These are phyloP conservation scores for Pseudomyrmex concolor DNA, from an alignment of 1,140 invertebrate genomes.

Conservation along the genomic window DNA sequence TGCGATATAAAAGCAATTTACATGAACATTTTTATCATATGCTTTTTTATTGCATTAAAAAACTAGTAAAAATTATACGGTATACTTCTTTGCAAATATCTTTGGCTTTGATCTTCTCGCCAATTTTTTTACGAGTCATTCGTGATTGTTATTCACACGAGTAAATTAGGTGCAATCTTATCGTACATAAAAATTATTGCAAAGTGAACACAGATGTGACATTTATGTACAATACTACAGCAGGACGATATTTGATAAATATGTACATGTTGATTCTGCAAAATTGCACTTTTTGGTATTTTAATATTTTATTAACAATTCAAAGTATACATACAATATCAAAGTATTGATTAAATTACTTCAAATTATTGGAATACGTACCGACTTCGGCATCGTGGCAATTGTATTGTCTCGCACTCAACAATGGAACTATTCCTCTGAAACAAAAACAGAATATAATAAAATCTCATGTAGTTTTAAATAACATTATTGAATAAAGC, in stretches of 20 bases:
- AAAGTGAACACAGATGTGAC: neutral
- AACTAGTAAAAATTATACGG: too few species aligned
- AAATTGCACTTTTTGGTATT: neutral
- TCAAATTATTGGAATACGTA: conserved; percentile 65
- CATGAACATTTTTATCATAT: too few species aligned
- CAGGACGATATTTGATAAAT: neutral
- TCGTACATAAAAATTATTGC: conserved; percentile 7
- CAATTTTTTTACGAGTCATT: too few species aligned
- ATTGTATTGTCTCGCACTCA: conserved; percentile 65
- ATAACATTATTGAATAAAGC: neutral
- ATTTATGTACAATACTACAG: neutral
- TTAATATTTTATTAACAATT: neutral
- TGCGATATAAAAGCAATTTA: too few species aligned
- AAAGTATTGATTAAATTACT: neutral
- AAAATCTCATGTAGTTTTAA: conserved; percentile 2
- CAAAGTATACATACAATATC: neutral
- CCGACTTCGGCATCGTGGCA: conserved; percentile 82
- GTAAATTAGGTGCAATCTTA: conserved; percentile 5
- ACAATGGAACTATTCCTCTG: conserved; percentile 69
- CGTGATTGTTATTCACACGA: too few species aligned
- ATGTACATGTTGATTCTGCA: neutral
- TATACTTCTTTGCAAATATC: too few species aligned
- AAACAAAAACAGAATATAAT: conserved; percentile 70
- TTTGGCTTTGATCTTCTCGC: too few species aligned
- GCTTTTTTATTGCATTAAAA: too few species aligned